Percentiles rank a stretch among this genome's conserved stretches.
Conservation (phyloP, 92 coral and sea anemone genomes). For the Phymanthus crucifer region DNA sequence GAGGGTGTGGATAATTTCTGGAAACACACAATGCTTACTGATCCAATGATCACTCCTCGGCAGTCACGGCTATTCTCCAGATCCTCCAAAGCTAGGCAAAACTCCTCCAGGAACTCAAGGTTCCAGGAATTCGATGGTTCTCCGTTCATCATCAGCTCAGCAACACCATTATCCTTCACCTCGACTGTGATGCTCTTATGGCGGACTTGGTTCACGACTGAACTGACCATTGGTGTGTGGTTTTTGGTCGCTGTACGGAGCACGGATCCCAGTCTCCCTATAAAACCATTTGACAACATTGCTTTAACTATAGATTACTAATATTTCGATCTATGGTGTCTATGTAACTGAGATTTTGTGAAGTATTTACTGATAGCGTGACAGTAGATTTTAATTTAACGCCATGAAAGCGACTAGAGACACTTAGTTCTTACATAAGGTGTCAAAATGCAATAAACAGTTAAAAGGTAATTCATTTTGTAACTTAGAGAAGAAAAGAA, state of each 20-base stretch:
- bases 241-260: conserved; percentile 1
- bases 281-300: background rate
- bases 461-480: background rate
- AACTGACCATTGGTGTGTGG: conserved; percentile 8
- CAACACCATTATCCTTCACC: conserved; percentile 52
- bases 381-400: background rate
- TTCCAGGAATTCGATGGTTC: conserved; percentile 69
- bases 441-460: background rate
- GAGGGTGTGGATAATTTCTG: no score
- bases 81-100: conserved; percentile 55
- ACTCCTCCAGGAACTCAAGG: conserved; percentile 59
- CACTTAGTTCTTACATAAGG: conserved; percentile 5
- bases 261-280: conserved; percentile 15
- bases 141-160: conserved; percentile 55
- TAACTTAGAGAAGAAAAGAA: background rate
- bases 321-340: background rate
- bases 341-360: background rate
- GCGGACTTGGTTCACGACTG: conserved; percentile 18
- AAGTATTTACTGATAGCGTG: background rate
- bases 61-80: conserved; percentile 62
- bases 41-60: conserved; percentile 61
- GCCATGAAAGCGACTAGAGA: background rate
- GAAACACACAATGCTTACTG: conserved; percentile 61
- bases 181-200: conserved; percentile 30
- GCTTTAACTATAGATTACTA: background rate